Evolutionary conservation across 2,888 invertebrate species (phyloP).

Genomic region (Mamestra brassicae): DNA sequence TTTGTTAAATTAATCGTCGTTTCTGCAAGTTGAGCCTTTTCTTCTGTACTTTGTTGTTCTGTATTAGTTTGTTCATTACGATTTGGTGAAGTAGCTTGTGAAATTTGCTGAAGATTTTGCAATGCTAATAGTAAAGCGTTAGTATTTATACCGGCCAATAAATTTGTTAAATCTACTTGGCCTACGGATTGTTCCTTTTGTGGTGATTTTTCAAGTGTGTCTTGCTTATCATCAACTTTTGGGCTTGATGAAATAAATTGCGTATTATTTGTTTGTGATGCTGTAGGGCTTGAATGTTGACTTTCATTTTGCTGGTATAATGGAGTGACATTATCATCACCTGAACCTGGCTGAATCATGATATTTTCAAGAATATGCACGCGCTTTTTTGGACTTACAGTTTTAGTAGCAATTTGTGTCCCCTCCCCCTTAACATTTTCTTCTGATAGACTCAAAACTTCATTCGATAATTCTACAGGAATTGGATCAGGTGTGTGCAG

Average conservation of each 20-base stretch:
- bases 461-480: conserved; percentile 73
- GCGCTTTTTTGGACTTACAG: conserved; percentile 78
- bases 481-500: conserved; percentile 64
- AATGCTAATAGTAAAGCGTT: conserved; percentile 84
- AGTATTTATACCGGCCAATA: conserved; percentile 85
- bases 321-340: conserved; percentile 30
- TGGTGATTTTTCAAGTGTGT: conserved; percentile 28
- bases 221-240: conserved; percentile 39
- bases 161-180: conserved; percentile 78
- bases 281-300: conserved; percentile 41
- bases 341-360: conserved; percentile 73
- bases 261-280: conserved; percentile 25
- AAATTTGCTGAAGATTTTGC: conserved; percentile 85
- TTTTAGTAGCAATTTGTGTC: conserved; percentile 64
- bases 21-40: conserved; percentile 71
- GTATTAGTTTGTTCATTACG: conserved; percentile 54
- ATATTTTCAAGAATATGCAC: conserved; percentile 84
- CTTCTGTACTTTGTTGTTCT: conserved; percentile 55
- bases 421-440: conserved; percentile 47
- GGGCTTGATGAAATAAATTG: conserved; percentile 27
- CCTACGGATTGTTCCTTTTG: conserved; percentile 50
- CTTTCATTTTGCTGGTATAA: conserved; percentile 34
- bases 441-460: conserved; percentile 70
- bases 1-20: conserved; percentile 85
- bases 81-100: conserved; percentile 69